Evolutionary conservation across 2,888 invertebrate species (phyloP).

Genomic region (Netelia virgata): DNA sequence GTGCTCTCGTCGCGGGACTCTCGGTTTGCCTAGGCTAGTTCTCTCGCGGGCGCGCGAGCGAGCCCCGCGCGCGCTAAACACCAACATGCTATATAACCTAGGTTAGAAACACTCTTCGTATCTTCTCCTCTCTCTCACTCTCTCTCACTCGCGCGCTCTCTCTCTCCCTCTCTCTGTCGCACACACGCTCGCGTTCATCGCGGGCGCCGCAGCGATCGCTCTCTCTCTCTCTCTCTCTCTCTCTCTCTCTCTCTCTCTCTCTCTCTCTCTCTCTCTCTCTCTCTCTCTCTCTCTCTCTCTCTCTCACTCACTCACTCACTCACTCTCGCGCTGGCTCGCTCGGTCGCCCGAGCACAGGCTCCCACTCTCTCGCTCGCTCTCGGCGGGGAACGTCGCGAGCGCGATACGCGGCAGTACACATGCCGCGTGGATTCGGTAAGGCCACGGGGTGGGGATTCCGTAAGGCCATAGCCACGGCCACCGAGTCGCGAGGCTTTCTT

Average conservation of each 20-base stretch:
- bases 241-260: no score
- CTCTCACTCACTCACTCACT: slow-evolving; percentile 55
- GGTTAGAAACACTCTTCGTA: slow-evolving; percentile 80
- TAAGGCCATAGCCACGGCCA: slow-evolving; percentile 85
- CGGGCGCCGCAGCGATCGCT: slow-evolving; percentile 52
- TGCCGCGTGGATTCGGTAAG: slow-evolving; percentile 77
- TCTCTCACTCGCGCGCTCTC: slow-evolving; percentile 70
- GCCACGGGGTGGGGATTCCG: slow-evolving; percentile 74
- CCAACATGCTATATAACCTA: slow-evolving; percentile 79
- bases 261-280: slow-evolving; percentile 60
- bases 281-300: slow-evolving; percentile 58
- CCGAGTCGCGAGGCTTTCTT: slow-evolving; percentile 76
- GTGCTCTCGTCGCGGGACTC: slow-evolving; percentile 78
- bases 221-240: slow-evolving; percentile 66
- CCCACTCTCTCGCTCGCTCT: slow-evolving; percentile 59
- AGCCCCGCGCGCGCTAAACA: slow-evolving; percentile 79
- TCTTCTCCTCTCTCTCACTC: not conserved
- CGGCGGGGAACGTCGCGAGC: slow-evolving; percentile 59
- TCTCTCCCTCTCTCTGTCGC: slow-evolving; percentile 55
- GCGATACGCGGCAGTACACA: slow-evolving; percentile 70
- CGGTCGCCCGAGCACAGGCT: slow-evolving; percentile 61
- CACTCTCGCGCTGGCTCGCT: slow-evolving; percentile 33
- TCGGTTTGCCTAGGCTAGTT: slow-evolving; percentile 82
- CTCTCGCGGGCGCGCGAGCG: slow-evolving; percentile 53
- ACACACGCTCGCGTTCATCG: slow-evolving; percentile 1